Evolutionary conservation across 1,140 invertebrate species (phyloP).

Genomic region (Fopius arisanus): DNA sequence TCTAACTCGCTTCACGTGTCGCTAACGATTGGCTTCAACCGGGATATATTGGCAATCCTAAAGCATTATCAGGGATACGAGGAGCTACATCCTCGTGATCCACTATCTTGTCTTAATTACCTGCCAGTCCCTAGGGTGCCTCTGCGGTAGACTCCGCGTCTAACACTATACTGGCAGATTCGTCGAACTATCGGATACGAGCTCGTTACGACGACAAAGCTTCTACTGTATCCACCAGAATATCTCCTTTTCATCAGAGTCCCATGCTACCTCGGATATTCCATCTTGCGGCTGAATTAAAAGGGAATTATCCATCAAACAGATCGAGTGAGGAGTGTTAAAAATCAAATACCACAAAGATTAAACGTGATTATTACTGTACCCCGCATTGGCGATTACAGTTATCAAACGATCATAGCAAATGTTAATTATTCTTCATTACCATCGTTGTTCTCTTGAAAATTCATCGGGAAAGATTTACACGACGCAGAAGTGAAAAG

Average conservation of each 20-base stretch:
- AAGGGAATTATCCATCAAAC: slow-evolving; percentile 8
- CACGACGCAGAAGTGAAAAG: background rate
- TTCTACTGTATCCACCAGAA: background rate
- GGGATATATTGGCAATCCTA: background rate
- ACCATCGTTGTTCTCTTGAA: background rate
- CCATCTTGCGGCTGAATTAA: background rate
- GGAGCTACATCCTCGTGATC: slow-evolving; percentile 11
- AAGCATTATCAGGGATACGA: background rate
- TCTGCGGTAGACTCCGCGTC: slow-evolving; percentile 1
- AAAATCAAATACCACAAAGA: background rate
- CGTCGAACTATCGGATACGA: slow-evolving; percentile 20
- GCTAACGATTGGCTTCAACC: background rate
- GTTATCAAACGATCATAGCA: background rate
- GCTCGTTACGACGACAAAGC: slow-evolving; percentile 24
- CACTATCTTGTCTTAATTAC: slow-evolving; percentile 17
- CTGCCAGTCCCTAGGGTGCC: slow-evolving; percentile 16
- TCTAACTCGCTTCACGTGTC: background rate
- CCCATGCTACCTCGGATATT: background rate
- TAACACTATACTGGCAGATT: slow-evolving; percentile 10
- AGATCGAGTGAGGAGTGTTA: background rate
- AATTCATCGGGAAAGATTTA: background rate
- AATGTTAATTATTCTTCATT: background rate
- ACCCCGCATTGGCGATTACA: background rate
- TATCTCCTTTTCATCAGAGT: slow-evolving; percentile 8
- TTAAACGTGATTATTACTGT: background rate